Evolutionary conservation across 2,888 invertebrate genomes (phyloP).

Genomic region (Venustoraphidia nigricollis): DNA sequence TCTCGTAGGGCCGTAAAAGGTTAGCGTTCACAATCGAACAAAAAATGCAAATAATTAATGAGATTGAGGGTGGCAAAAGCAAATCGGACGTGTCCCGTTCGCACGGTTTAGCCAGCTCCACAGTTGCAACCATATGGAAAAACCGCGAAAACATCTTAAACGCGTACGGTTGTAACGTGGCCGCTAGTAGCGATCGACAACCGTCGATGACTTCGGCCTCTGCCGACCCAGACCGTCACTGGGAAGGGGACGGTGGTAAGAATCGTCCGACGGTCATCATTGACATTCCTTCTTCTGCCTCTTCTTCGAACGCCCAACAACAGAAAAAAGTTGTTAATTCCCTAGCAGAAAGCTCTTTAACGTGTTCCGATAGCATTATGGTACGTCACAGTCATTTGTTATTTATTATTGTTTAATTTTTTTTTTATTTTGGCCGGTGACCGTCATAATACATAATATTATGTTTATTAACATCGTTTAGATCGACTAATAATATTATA

Average conservation of each 20-base stretch:
- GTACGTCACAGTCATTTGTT: slow-evolving; percentile 11
- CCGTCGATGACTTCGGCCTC: too few species aligned
- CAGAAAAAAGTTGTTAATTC: slow-evolving; percentile 3
- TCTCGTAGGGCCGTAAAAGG: slow-evolving; percentile 37
- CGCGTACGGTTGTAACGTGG: slow-evolving; percentile 20
- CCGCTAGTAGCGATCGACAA: too few species aligned
- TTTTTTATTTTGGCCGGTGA: neutral
- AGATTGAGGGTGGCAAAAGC: slow-evolving; percentile 39
- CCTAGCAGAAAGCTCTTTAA: slow-evolving; percentile 13
- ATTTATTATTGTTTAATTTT: neutral
- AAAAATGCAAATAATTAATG: slow-evolving; percentile 42
- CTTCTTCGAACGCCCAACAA: neutral
- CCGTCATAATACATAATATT: too few species aligned
- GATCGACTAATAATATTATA: too few species aligned
- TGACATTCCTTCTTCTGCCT: slow-evolving; percentile 3
- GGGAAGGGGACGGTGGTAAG: neutral
- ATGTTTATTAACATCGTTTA: too few species aligned
- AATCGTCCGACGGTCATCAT: neutral
- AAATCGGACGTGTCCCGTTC: slow-evolving; percentile 39
- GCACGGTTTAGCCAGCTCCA: slow-evolving; percentile 37
- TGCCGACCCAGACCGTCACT: too few species aligned
- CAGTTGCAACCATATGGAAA: slow-evolving; percentile 41
- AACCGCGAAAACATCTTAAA: slow-evolving; percentile 33
- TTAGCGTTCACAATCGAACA: slow-evolving; percentile 42
- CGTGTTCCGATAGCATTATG: slow-evolving; percentile 14